These are phyloP conservation scores for Eumaeus atala DNA, from an alignment of 1,140 invertebrate species.

Conservation along the genomic window DNA sequence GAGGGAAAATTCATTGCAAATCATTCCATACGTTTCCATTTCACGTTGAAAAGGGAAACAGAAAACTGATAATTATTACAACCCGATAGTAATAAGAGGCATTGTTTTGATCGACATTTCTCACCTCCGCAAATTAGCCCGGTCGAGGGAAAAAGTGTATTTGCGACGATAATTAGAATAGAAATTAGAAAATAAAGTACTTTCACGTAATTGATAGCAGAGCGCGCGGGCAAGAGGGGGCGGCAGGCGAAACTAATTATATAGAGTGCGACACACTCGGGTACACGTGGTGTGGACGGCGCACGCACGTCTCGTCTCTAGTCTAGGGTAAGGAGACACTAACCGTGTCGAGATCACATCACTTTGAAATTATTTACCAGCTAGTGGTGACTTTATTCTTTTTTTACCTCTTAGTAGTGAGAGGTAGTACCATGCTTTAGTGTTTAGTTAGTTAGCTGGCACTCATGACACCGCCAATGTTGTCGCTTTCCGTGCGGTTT, in stretches of 20 bases:
- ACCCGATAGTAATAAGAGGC: not conserved
- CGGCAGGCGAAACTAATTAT: conserved; percentile 46
- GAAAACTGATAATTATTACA: too few species aligned
- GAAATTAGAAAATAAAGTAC: conserved; percentile 43
- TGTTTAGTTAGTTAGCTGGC: too few species aligned
- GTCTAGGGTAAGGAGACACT: conserved; percentile 9
- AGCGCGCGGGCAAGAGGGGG: conserved; percentile 30
- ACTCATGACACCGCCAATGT: too few species aligned
- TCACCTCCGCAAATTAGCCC: conserved; percentile 5
- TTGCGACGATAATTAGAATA: conserved; percentile 25
- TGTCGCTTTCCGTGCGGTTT: too few species aligned
- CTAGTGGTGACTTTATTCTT: too few species aligned
- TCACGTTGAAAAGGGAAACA: too few species aligned
- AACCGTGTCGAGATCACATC: not conserved
- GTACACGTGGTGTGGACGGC: conserved; percentile 20
- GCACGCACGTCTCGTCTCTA: conserved; percentile 20
- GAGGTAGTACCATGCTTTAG: too few species aligned
- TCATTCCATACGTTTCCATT: too few species aligned
- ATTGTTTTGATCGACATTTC: conserved; percentile 1
- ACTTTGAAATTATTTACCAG: too few species aligned
- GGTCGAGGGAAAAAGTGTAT: not conserved
- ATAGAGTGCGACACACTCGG: conserved; percentile 32
- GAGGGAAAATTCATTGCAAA: too few species aligned
- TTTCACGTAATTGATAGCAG: conserved; percentile 48
- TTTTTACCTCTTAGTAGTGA: too few species aligned